Base-by-base conservation (phyloP, 2,888 invertebrate genomes). In the Crossocerus cetratus region DNA sequence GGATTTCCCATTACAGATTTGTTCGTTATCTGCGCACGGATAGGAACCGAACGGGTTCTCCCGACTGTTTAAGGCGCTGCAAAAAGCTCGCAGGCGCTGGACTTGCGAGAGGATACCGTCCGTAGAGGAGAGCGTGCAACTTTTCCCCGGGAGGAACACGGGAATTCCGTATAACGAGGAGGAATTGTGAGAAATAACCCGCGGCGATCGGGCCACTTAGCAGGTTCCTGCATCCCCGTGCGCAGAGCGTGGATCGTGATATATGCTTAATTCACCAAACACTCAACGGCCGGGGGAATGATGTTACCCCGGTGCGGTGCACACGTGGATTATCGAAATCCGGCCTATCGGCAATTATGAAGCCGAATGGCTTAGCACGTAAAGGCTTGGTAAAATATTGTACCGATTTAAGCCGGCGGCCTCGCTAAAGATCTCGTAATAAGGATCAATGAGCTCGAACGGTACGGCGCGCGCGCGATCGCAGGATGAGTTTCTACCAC, bases 401-500 rank as follows among this genome's bases (percentile, higher is more conserved):
- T 80, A 80, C 70, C 80, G 78, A 77, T 71, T 69, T 76, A 76
- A 74, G 77, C 77, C 75, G 74, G 75, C 76, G 74, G 79, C 81
- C 81, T 81, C 83, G 77, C 73, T 77, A 80, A 80, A 71, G 80
- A 83, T 82, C 85, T 84, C 78, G 83, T 77, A 85, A 85, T 82
- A 83, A 84, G 83, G 82, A 84, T 85, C 82, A 81, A 84, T 83
- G 78, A 69, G 71, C 62, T 56, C 49, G 56, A 43, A 49, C 61
- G 75, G 75, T 75, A 66, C 77, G 70, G 72, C 55, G 69, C 61
- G 57, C 53, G 49, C 61, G 57, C 53, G 49, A 76, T 67, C 53
- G 45, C 32, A 55, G 66, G 69, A 69, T 23, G 16, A n/a, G n/a
- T n/a, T n/a, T n/a, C 70, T 55, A 55, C 22, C 54, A 42, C 23